Percentiles rank a stretch among this genome's conserved stretches.
These are phyloP conservation scores for Lemur catta DNA, from an alignment of 2,797 vertebrate species.

Conservation along the genomic window DNA sequence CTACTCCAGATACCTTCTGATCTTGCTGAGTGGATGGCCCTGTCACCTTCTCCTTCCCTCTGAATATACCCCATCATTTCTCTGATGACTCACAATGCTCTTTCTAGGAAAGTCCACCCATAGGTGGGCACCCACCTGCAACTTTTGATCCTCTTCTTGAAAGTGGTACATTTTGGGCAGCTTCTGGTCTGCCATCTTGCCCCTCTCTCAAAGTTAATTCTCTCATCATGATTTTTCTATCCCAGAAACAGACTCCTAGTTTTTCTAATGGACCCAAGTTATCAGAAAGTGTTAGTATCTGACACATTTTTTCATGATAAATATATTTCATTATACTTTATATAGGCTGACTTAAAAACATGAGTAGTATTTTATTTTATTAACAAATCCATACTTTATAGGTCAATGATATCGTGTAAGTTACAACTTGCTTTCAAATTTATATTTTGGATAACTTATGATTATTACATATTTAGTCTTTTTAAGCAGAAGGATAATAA, in stretches of 20 bases:
- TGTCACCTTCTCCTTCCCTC: too few species aligned
- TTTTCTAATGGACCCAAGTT: conserved; percentile 1
- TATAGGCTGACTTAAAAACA: background rate
- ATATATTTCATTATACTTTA: background rate
- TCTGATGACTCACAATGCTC: too few species aligned
- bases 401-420: background rate
- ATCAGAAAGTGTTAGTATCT: background rate
- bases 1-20: too few species aligned
- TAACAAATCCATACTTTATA: conserved; percentile 4
- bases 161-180: too few species aligned
- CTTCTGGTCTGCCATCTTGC: too few species aligned
- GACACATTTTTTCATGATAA: background rate
- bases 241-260: background rate
- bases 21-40: too few species aligned
- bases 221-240: background rate
- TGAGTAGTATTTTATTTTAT: background rate
- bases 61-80: too few species aligned
- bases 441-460: background rate
- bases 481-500: background rate
- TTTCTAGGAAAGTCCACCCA: too few species aligned
- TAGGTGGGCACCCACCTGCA: too few species aligned
- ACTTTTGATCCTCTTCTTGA: too few species aligned
- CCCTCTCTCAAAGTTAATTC: too few species aligned
- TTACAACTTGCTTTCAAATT: background rate
- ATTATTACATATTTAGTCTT: background rate